phyloP scores from a whole-genome alignment of 2,797 vertebrate species.

The Prionace glauca region DNA sequence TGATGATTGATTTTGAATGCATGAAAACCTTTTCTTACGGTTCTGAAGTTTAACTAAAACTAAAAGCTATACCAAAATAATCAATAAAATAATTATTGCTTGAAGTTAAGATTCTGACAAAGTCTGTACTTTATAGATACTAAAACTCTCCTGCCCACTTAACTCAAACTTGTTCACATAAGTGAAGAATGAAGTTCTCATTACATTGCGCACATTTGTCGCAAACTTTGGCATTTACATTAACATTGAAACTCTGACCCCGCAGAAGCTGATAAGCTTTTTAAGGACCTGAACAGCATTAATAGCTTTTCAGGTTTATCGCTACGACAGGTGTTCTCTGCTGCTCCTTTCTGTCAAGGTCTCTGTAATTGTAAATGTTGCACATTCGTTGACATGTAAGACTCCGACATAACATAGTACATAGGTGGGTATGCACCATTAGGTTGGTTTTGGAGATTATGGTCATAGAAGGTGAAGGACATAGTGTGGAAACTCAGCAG shows the following conservation, averaged over 20 bases:
- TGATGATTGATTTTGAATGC: background rate
- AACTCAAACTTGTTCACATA: background rate
- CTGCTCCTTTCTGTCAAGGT: background rate
- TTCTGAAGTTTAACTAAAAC: background rate
- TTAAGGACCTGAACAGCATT: background rate
- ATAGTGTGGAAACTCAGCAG: too few species aligned
- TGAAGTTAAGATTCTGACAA: background rate
- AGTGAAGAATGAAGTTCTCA: background rate
- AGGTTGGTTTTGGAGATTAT: background rate
- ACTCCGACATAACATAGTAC: background rate
- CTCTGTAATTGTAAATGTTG: background rate
- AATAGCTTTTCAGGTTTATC: background rate
- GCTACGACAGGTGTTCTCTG: background rate
- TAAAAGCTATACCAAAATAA: background rate
- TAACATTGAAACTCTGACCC: background rate
- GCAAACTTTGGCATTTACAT: background rate
- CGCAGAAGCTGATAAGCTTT: too few species aligned
- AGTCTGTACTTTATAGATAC: background rate
- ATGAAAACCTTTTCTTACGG: background rate
- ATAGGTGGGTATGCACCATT: background rate
- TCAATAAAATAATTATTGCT: background rate
- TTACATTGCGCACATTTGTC: too few species aligned
- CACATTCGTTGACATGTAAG: background rate
- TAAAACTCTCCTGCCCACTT: background rate
- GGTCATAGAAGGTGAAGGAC: background rate